Evolutionary conservation across 1,140 invertebrate species (phyloP).

Genomic region (Macrobrachium rosenbergii): DNA sequence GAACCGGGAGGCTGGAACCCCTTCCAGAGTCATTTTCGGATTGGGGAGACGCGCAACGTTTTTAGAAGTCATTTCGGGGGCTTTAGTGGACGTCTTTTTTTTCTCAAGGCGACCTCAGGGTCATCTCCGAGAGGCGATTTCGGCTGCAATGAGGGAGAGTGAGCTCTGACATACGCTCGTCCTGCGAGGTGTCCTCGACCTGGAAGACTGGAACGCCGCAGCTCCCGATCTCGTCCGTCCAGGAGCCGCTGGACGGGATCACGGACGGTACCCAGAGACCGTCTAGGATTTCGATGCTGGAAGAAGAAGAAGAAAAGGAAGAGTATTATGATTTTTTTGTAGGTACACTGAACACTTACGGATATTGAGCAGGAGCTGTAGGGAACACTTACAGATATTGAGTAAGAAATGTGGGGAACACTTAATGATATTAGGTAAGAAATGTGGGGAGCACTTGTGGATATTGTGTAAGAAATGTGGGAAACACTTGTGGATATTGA

Average conservation of each 20-base stretch:
- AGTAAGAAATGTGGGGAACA: too few relatives aligned
- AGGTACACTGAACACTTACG: too few relatives aligned
- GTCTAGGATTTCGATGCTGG: neutral
- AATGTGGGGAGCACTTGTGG: too few relatives aligned
- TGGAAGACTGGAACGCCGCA: neutral
- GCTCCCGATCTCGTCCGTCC: neutral
- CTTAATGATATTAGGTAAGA: too few relatives aligned
- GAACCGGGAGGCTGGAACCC: too few relatives aligned
- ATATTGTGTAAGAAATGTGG: too few relatives aligned
- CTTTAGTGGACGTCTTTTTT: neutral
- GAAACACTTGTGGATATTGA: too few relatives aligned
- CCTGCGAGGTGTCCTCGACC: neutral
- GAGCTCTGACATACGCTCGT: neutral
- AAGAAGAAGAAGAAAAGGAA: too few relatives aligned
- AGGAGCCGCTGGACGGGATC: neutral
- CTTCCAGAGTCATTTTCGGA: neutral
- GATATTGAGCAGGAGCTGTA: too few relatives aligned
- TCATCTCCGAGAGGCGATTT: neutral
- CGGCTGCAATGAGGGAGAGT: neutral
- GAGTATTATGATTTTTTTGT: too few relatives aligned
- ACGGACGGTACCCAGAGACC: neutral
- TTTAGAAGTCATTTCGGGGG: neutral
- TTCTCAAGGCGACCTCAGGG: neutral
- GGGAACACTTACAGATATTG: too few relatives aligned
- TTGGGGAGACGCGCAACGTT: neutral